These are phyloP conservation scores for Selene dorsalis DNA, from an alignment of 2,797 vertebrate species.

Conservation along the genomic window DNA sequence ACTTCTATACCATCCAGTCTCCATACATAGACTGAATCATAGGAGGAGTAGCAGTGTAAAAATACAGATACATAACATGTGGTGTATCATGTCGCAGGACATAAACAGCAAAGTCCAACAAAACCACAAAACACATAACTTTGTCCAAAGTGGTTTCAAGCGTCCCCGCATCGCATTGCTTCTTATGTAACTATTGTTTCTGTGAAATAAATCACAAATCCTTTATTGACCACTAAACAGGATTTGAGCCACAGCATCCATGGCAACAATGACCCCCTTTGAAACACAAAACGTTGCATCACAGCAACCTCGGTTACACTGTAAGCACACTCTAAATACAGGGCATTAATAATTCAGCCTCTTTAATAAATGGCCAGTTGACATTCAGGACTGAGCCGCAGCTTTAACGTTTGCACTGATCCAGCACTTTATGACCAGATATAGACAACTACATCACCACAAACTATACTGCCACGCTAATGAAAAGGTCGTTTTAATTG, in stretches of 20 bases:
- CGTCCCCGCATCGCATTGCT: not conserved
- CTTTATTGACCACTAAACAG: not conserved
- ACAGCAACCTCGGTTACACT: not conserved
- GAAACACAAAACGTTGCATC: not conserved
- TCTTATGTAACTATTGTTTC: not conserved
- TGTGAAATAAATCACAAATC: not conserved
- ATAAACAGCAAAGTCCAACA: not conserved
- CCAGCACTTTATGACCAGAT: no score
- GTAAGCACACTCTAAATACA: not conserved
- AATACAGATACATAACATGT: not conserved
- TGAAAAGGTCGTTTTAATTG: not conserved
- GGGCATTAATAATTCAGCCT: no score
- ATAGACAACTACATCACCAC: not conserved
- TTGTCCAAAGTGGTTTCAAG: not conserved
- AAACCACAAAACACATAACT: not conserved
- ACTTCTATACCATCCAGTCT: not conserved
- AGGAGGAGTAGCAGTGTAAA: not conserved
- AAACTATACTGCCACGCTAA: not conserved
- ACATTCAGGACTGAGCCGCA: not conserved
- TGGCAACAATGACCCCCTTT: not conserved
- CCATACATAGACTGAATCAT: not conserved
- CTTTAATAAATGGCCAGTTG: not conserved
- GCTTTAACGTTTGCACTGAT: not conserved
- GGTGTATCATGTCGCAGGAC: not conserved
- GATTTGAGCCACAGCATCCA: not conserved